These are phyloP conservation scores for Aphelenchoides besseyi DNA, from an alignment of 1,140 invertebrate genomes.

Conservation along the genomic window DNA sequence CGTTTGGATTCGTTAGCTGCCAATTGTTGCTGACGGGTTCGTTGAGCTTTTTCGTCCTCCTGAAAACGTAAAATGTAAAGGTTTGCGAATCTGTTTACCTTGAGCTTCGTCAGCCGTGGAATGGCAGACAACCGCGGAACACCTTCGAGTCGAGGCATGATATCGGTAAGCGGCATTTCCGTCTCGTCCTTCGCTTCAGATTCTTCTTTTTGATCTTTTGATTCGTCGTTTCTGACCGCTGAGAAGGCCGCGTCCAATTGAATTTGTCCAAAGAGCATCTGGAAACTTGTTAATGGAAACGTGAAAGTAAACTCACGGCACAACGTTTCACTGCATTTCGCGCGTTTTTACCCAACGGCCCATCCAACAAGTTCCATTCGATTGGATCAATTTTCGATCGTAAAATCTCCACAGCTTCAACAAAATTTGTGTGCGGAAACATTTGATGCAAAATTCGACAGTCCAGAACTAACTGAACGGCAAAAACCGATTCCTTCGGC, in stretches of 20 bases:
- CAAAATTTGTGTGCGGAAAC: slow-evolving; percentile 42
- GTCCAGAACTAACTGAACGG: slow-evolving; percentile 42
- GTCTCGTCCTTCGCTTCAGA: neutral
- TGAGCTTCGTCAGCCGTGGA: slow-evolving; percentile 20
- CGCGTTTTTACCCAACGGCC: slow-evolving; percentile 37
- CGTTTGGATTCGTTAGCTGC: neutral
- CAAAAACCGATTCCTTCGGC: slow-evolving; percentile 3
- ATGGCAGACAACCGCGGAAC: slow-evolving; percentile 14
- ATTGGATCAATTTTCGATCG: slow-evolving; percentile 45
- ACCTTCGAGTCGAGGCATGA: slow-evolving; percentile 5
- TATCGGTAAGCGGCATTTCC: slow-evolving; percentile 18
- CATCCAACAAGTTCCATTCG: slow-evolving; percentile 33
- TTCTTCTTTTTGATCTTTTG: no score
- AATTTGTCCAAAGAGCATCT: slow-evolving; percentile 33
- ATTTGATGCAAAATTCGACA: slow-evolving; percentile 38
- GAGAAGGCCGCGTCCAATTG: slow-evolving; percentile 14
- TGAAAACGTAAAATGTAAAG: slow-evolving; percentile 4
- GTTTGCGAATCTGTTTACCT: neutral
- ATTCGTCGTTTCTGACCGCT: neutral
- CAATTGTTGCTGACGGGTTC: neutral
- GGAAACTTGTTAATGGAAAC: neutral
- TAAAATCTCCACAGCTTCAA: slow-evolving; percentile 33
- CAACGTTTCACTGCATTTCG: slow-evolving; percentile 21
- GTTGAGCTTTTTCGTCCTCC: neutral
- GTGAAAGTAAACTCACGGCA: slow-evolving; percentile 7